Evolutionary conservation across 2,888 invertebrate species (phyloP).

Genomic region (Peribatodes rhomboidaria): DNA sequence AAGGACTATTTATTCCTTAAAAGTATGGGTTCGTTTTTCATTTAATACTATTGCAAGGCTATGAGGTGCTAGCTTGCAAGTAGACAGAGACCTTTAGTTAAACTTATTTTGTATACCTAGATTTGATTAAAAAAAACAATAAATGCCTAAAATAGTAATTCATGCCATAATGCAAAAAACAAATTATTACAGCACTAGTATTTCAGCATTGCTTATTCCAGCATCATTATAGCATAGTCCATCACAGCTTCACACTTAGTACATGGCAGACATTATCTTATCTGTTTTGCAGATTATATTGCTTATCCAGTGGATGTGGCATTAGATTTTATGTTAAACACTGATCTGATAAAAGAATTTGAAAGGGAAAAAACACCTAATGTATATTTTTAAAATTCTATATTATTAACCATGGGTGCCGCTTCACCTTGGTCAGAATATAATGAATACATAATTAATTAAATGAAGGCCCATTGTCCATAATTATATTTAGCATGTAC

Average conservation of each 20-base stretch:
- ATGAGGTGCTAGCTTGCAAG: too few relatives aligned
- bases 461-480: neutral
- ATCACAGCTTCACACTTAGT: conserved; percentile 45
- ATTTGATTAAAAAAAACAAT: neutral
- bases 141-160: neutral
- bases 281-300: conserved; percentile 51
- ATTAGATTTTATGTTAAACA: conserved; percentile 52
- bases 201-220: conserved; percentile 31
- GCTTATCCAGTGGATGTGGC: conserved; percentile 49
- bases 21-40: too few relatives aligned
- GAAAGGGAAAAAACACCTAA: neutral
- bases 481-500: conserved; percentile 11
- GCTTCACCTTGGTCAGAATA: neutral
- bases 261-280: conserved; percentile 52
- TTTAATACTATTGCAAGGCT: too few relatives aligned
- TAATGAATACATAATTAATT: neutral
- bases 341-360: conserved; percentile 24
- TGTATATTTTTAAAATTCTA: neutral
- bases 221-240: conserved; percentile 38
- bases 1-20: too few relatives aligned
- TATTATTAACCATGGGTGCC: neutral
- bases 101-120: neutral
- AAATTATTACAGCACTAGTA: neutral
- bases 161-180: neutral
- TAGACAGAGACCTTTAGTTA: too few relatives aligned